Conservation (phyloP, 2,888 invertebrate genomes). For the Orchesella flavescens region DNA sequence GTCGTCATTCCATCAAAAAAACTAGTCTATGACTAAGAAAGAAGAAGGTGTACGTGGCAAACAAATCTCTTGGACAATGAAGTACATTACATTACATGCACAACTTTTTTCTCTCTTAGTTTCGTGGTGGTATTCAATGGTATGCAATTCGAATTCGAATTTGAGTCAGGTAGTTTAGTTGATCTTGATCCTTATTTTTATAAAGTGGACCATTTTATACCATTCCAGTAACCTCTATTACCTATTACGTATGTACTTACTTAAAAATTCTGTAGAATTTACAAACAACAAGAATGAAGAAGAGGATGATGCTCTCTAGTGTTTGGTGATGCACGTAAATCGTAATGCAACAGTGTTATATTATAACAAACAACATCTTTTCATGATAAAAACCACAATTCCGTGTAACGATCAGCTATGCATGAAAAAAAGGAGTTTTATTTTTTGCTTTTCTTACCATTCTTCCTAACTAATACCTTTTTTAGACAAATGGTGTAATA, state of each 20-base stretch:
- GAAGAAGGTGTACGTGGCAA: background rate
- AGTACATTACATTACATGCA: background rate
- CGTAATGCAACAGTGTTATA: background rate
- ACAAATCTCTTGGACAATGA: background rate
- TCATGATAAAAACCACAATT: conserved; percentile 4
- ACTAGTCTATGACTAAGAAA: background rate
- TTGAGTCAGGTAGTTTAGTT: conserved; percentile 27
- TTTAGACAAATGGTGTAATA: background rate
- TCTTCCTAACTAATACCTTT: conserved; percentile 6
- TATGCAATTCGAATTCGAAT: conserved; percentile 2
- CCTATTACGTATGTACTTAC: no score
- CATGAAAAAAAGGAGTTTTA: background rate
- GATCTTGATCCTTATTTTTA: background rate
- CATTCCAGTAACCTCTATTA: conserved; percentile 39
- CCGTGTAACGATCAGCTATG: background rate
- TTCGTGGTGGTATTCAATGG: conserved; percentile 8
- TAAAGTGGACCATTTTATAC: conserved; percentile 12
- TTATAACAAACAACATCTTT: background rate
- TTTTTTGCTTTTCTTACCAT: background rate
- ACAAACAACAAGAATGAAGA: conserved; percentile 19
- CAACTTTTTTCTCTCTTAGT: no score
- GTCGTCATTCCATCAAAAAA: conserved; percentile 5
- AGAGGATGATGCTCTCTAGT: background rate
- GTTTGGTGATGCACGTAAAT: background rate
- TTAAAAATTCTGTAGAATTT: conserved; percentile 25